Base-by-base conservation (phyloP, 2,888 invertebrate species). In the Helicoverpa assulta region DNA sequence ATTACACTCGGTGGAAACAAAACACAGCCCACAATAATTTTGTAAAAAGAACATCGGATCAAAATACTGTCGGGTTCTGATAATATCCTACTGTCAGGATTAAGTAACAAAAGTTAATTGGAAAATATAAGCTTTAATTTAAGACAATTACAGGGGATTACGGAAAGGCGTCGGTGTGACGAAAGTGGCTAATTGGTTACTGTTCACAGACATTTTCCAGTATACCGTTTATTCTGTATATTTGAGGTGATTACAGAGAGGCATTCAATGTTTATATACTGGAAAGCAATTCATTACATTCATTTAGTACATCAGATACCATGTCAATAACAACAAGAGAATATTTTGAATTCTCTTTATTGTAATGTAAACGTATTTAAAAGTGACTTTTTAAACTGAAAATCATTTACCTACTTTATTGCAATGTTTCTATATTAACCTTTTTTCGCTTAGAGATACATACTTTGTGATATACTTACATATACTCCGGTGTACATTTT, bases 81-180 rank as follows among this genome's bases (percentile, higher is more conserved):
- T 26, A 52, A 54, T 56, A 61, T 63, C 12, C 54, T 19, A n/a
- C 54, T 54, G 33, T 6, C 37, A 60, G 67, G 55, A 74, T 74
- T 65, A 67, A 58, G 67, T 68, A 67, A 60, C 64, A 67, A 57
- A 65, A 70, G 70, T 56, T 67, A 81, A 78, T 81, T 74, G 68
- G 67, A 69, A 81, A 69, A 73, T 77, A 54, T 70, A 62, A 67
- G 73, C 67, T 62, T 73, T 62, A 66, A 73, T 81, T 61, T 54
- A 56, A 72, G 64, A 74, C 60, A 74, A 63, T 75, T 70, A 81
- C 62, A 51, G 68, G 43, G 61, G 72, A 70, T 80, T 80, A 75
- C 47, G 51, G 56, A 60, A 59, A 64, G 68, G 72, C 66, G 43
- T 29, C 40, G 51, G 52, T 65, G 52, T 72, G 63, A 70, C 53